Percentiles rank a stretch among this genome's conserved stretches.
These are phyloP conservation scores for Heliconius cydno DNA, from an alignment of 2,888 invertebrate species.

Conservation along the genomic window DNA sequence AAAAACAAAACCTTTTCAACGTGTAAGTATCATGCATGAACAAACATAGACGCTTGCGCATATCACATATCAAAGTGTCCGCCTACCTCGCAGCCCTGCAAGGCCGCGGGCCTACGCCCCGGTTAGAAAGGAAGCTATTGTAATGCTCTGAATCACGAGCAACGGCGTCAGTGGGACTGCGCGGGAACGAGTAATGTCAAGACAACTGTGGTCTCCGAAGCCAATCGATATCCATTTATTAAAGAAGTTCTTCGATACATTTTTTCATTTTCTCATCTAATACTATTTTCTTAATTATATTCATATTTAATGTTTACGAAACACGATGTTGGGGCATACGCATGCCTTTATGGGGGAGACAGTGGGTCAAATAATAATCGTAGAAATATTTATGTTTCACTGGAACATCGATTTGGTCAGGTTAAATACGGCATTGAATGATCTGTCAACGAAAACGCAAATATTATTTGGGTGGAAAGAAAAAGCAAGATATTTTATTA, in stretches of 20 bases:
- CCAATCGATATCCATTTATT: not conserved
- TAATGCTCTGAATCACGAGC: conserved; percentile 61
- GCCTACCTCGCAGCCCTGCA: conserved; percentile 55
- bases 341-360: too few relatives aligned
- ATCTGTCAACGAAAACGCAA: too few relatives aligned
- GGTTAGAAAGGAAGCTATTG: conserved; percentile 75
- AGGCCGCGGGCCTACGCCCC: conserved; percentile 75
- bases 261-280: not conserved
- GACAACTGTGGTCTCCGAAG: conserved; percentile 7
- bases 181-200: conserved; percentile 30
- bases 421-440: too few relatives aligned
- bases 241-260: not conserved
- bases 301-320: too few relatives aligned
- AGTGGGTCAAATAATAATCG: too few relatives aligned
- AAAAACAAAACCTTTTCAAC: conserved; percentile 28
- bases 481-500: too few relatives aligned
- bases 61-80: conserved; percentile 49
- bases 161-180: conserved; percentile 37
- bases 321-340: too few relatives aligned
- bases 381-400: too few relatives aligned
- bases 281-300: too few relatives aligned
- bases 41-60: conserved; percentile 41
- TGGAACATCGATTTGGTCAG: too few relatives aligned
- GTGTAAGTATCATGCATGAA: conserved; percentile 35
- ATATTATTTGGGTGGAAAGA: too few relatives aligned